Evolutionary conservation across 2,113 vertebrate genomes (phyloP), one percentile per base, ranked within the genome.

Genomic region (Irena cyanogastra): DNA sequence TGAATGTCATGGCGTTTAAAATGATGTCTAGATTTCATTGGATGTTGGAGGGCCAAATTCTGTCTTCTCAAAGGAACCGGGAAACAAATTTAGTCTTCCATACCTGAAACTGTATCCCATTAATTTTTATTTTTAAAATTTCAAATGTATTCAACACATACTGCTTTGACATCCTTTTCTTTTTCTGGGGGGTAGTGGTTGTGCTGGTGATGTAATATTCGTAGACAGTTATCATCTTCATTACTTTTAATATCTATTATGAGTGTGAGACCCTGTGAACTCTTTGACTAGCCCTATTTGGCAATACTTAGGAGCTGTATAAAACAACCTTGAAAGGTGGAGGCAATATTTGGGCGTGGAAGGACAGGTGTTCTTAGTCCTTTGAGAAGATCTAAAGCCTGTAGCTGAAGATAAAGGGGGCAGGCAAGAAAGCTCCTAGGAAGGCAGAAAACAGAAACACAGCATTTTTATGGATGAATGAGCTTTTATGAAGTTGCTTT

Each of bases 401-500:
- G 33, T 90, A 74, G 83, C 16, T 88, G 49, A 56, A 5, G 41
- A 90, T 87, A 94, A 92, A 95, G 47, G 19, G 74, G 72, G 28
- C 77, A 95, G 57, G 71, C 74, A 92, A 82, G 69, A 89, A 91
- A 77, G 54, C 90, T 95, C 75, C 85, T 83, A 89, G 53, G 88
- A 95, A 92, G 49, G 41, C 75, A 95, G 65, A 95, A 94, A 97
- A 93, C 77, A 95, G 78, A 95, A 97, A 91, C 3, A 9, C 87
- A 95, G 91, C 88, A 81, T 95, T 97, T 95, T 95, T 91, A 88
- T 78, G 83, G 86, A 96, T 96, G 93, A 97, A 96, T 94, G 94
- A 94, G 93, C 78, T 96, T 96, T 95, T 96, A 92, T 97, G 86
- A 77, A 75, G 94, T 95, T 93, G 79, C 88, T 96, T 97, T 96